Conservation (phyloP, 2,888 invertebrate species). For the Mesorhabditis spiculigera region DNA sequence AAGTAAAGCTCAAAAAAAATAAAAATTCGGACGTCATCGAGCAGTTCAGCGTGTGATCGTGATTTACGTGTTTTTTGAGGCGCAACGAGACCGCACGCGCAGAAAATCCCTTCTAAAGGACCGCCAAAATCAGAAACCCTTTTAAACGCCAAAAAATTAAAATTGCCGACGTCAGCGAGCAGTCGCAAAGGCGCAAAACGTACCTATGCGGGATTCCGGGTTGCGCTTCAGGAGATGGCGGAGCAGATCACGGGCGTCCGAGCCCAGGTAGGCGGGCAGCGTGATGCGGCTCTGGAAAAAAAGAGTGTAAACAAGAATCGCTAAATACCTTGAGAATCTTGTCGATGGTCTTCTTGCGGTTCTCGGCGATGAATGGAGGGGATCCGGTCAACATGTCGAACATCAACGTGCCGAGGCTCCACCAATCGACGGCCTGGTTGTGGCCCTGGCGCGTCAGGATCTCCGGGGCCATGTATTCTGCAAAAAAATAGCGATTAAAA, state of each 20-base stretch:
- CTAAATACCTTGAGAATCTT: constrained; percentile 76
- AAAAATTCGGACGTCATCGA: too few relatives aligned
- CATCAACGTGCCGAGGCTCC: constrained; percentile 96
- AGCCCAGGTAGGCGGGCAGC: constrained; percentile 89
- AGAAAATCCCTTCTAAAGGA: too few relatives aligned
- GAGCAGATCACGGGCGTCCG: constrained; percentile 90
- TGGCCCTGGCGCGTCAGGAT: constrained; percentile 93
- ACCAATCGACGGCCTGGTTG: constrained; percentile 99
- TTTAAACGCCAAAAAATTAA: too few relatives aligned
- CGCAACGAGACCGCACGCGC: too few relatives aligned
- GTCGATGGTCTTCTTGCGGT: constrained; percentile 96
- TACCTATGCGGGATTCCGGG: constrained; percentile 79
- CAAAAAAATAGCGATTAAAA: constrained; percentile 6
- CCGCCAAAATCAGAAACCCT: too few relatives aligned
- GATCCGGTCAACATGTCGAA: constrained; percentile 91
- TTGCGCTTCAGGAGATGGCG: constrained; percentile 69
- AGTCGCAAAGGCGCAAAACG: constrained; percentile 60
- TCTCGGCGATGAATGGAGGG: constrained; percentile 96
- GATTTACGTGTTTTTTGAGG: too few relatives aligned
- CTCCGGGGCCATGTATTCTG: constrained; percentile 84
- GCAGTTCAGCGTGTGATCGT: too few relatives aligned
- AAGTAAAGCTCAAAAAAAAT: too few relatives aligned
- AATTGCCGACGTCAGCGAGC: too few relatives aligned
- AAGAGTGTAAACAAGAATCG: neutral
- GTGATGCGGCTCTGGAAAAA: constrained; percentile 75